Base-by-base conservation (phyloP, 2,113 vertebrate species). In the Pelodiscus sinensis region DNA sequence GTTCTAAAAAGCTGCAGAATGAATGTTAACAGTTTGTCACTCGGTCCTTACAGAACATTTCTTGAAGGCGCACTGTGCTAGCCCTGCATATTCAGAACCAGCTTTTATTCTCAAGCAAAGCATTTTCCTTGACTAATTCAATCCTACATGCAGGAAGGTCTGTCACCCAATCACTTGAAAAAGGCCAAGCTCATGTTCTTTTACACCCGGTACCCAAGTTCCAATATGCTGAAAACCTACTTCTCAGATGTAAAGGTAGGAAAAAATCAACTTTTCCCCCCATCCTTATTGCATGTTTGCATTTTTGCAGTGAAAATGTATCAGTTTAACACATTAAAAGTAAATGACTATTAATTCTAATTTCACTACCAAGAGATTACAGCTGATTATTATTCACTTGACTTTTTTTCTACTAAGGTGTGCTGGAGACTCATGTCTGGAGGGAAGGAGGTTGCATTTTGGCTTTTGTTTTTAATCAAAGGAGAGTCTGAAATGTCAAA, bases 161-260 rank as follows among this genome's bases (percentile, higher is more conserved):
- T 99, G 95, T 99, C 99, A 93, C 99, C 99, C 56, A 99, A 99
- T 97, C 99, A 99, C 98, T 98, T 99, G 98, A 99, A 99, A 98
- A 99, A 99, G 97, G 99, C 99, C 97, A 99, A 99, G 98, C 98
- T 99, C 96, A 99, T 99, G 99, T 99, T 99, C 98, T 99, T 99
- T 98, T 99, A 99, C 97, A 99, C 99, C 75, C 99, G 99, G 94
- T 99, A 99, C 96, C 99, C 99, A 85, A 99, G 99, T 96, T 99
- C 99, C 98, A 99, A 99, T 98, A 99, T 99, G 99, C 99, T 99
- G 97, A 99, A 99, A 97, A 99, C 99, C 91, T 99, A 98, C 98
- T 99, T 99, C 98, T 99, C 99, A 8, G 99, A 99, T 5, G 99
- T 99, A 93, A 99, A 99, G 99, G 99, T 99, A 98, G 98, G 99